Base-by-base conservation (phyloP, 2,888 invertebrate species). In the Chirona hameri region DNA sequence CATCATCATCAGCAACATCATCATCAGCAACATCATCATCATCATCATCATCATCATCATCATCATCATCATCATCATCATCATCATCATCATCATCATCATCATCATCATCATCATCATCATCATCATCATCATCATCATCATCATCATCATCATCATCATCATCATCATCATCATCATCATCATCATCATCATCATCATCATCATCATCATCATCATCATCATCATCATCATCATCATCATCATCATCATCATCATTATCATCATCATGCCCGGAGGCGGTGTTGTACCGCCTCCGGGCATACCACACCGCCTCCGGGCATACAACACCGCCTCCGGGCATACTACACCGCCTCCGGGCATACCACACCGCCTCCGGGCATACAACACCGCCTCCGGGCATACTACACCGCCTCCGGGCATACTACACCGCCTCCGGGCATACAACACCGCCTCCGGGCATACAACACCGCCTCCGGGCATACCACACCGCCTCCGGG, bases 21-120 rank as follows among this genome's bases (percentile, higher is more conserved):
- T n/a, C n/a, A n/a, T n/a, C n/a, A n/a, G n/a, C n/a, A n/a, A n/a
- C 65, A 65, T 65, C 65, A 65, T 65, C 65, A 65, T 65, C 65
- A 65, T 65, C 65, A 65, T 65, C 65, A 65, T 65, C 65, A 65
- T 65, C 65, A 65, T 65, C 65, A 65, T 65, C 65, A 65, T 65
- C 65, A 65, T 65, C 65, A 65, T 65, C 65, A 65, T 65, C 65
- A 65, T 65, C 65, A 65, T 65, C 65, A 65, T 65, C 65, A 65
- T 65, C 65, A 65, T 65, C 65, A 65, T 65, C 65, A 65, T 65
- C 65, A 65, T 65, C 65, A 65, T 65, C 65, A 65, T 65, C 65
- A 65, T 65, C 65, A 65, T 65, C 65, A 65, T 65, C 65, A n/a
- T 65, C 65, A n/a, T 65, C 65, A n/a, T 65, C 65, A n/a, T 65